Base-by-base conservation (phyloP, 1,140 invertebrate species). In the Paraescarpia echinospica region DNA sequence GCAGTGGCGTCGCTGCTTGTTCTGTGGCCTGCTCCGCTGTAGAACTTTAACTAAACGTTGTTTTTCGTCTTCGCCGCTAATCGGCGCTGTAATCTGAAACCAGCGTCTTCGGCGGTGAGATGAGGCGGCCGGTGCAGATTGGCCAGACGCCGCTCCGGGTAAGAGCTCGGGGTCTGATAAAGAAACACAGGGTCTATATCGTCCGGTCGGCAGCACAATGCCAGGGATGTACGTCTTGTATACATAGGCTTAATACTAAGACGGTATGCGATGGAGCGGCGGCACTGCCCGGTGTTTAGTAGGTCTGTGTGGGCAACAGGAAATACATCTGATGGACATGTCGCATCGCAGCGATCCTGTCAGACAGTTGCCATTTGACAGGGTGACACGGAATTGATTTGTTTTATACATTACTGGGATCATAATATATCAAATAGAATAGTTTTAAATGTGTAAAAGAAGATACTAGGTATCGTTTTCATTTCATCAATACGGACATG, bases 81-180 rank as follows among this genome's bases (percentile, higher is more conserved):
- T 77, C 59, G 59, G 59, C 59, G 59, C 59, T 77, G 59, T 77
- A 77, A 77, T 77, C 59, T 77, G 59, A 77, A 77, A 77, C 59
- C 59, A 77, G 59, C 59, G 59, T 77, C 59, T 51, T 77, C 59
- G 59, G 59, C 9, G 27, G 12, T 77, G 59, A 27, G 59, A 77
- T 77, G 59, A 4, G 22, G 59, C 59, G 59, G 59, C 59, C 59
- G 59, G 2, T 31, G 59, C 59, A 77, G 59, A 77, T 77, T 77
- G 59, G 59, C 18, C 27, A 2, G 59, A 77, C 59, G 59, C 59
- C 22, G 59, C 59, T 6, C 0, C 12, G 22, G 27, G 12, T 2
- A 0, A 27, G 59, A 77, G 27, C 59, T 22, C 27, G 59, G 59
- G 2, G 59, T 6, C 59, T 77, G 59, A 77, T 77, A 77, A 77